Evolutionary conservation across 2,797 vertebrate genomes (phyloP).

Genomic region (Otolemur crassicaudatus): DNA sequence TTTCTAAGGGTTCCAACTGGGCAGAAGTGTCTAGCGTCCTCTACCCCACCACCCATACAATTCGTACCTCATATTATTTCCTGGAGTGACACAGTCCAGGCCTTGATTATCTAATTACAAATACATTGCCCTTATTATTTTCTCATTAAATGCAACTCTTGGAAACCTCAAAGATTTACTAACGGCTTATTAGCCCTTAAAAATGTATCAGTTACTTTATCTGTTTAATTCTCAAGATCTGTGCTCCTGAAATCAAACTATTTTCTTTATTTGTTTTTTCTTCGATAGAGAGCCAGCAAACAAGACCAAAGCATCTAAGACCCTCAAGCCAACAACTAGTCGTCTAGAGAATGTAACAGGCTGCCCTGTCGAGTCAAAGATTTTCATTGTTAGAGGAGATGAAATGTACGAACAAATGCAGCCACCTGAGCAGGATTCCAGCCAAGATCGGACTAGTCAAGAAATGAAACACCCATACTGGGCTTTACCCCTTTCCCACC

Average conservation of each 20-base stretch:
- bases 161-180: not conserved
- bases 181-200: not conserved
- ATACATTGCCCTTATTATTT: not conserved
- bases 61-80: not conserved
- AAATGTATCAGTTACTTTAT: not conserved
- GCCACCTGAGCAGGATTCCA: not conserved
- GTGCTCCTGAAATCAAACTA: not conserved
- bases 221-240: not conserved
- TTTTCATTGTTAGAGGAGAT: not conserved
- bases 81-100: not conserved
- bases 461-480: not conserved
- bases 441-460: not conserved
- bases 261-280: not conserved
- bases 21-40: not conserved
- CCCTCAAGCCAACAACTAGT: not conserved
- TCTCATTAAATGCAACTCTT: conserved; percentile 15
- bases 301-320: not conserved
- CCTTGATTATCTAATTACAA: conserved; percentile 12
- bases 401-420: not conserved
- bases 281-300: conserved; percentile 9
- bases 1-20: not conserved
- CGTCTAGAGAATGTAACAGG: not conserved
- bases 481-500: not conserved
- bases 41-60: not conserved
- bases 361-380: not conserved